Evolutionary conservation across 2,113 vertebrate species (phyloP).

Genomic region (Neofelis nebulosa): DNA sequence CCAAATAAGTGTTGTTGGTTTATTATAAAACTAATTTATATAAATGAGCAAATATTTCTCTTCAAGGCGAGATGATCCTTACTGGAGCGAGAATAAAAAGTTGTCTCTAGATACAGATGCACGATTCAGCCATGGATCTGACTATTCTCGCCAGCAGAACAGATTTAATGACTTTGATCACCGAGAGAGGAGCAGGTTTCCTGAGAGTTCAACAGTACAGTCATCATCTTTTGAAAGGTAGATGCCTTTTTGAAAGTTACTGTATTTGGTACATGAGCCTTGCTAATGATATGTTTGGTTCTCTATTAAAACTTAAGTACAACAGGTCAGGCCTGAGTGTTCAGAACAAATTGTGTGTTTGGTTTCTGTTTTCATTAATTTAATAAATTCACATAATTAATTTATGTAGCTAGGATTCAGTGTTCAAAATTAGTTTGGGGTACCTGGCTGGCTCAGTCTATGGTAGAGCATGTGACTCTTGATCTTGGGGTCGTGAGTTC

Average conservation of each 20-base stretch:
- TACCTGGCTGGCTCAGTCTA: neutral
- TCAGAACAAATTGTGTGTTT: neutral
- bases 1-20: neutral
- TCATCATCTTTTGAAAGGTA: slow-evolving; percentile 94
- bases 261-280: neutral
- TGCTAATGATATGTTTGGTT: neutral
- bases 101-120: slow-evolving; percentile 91
- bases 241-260: neutral
- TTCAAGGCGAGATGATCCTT: slow-evolving; percentile 92
- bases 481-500: neutral
- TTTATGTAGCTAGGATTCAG: neutral
- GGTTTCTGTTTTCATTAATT: neutral
- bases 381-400: too few species aligned
- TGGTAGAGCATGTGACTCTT: neutral
- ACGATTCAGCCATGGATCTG: slow-evolving; percentile 92
- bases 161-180: slow-evolving; percentile 94
- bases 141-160: slow-evolving; percentile 93
- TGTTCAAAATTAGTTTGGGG: neutral
- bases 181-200: slow-evolving; percentile 92
- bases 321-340: neutral
- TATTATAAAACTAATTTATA: slow-evolving; percentile 24
- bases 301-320: neutral
- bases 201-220: slow-evolving; percentile 87
- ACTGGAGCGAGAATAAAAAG: slow-evolving; percentile 97
- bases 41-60: slow-evolving; percentile 64